A percentile compares a stretch with the other conserved stretches of the same genome.
phyloP scores from a whole-genome alignment of 92 coral and sea anemone species.

The Paragorgia papillata region DNA sequence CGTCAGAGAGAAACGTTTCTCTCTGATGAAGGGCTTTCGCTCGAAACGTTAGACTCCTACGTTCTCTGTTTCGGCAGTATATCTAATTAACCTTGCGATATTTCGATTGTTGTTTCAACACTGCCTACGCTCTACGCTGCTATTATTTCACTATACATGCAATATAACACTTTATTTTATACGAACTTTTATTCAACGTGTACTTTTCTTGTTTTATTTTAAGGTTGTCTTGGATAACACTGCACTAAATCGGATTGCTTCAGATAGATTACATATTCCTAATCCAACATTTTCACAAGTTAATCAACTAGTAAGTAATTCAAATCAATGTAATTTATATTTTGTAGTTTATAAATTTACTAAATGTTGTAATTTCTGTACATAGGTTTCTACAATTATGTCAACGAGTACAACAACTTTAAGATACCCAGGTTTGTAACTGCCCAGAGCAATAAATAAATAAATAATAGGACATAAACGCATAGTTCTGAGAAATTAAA shows the following conservation, averaged over 20 bases:
- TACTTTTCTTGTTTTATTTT: background rate
- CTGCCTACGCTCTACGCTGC: too few species aligned
- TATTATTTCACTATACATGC: background rate
- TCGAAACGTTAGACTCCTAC: too few species aligned
- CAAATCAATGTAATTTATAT: too few species aligned
- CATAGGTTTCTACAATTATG: conserved; percentile 93
- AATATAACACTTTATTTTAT: background rate
- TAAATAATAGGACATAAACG: too few species aligned
- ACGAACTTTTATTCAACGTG: background rate
- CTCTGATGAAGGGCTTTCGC: too few species aligned
- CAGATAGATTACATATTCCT: conserved; percentile 94
- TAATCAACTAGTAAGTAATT: conserved; percentile 92
- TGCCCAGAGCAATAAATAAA: background rate
- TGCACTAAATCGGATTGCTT: conserved; percentile 96
- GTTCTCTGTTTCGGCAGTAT: too few species aligned
- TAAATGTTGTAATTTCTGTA: background rate
- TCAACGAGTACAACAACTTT: conserved; percentile 98
- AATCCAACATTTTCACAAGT: conserved; percentile 99
- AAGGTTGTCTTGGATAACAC: conserved; percentile 98
- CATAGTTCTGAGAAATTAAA: too few species aligned
- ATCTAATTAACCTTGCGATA: too few species aligned
- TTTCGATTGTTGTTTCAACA: too few species aligned
- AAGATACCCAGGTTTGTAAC: conserved; percentile 88
- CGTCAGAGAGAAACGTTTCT: too few species aligned
- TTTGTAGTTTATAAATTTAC: background rate